Evolutionary conservation across 1,140 invertebrate species (phyloP), one percentile per base, ranked within the genome.

Genomic region (Drosophila eugracilis): DNA sequence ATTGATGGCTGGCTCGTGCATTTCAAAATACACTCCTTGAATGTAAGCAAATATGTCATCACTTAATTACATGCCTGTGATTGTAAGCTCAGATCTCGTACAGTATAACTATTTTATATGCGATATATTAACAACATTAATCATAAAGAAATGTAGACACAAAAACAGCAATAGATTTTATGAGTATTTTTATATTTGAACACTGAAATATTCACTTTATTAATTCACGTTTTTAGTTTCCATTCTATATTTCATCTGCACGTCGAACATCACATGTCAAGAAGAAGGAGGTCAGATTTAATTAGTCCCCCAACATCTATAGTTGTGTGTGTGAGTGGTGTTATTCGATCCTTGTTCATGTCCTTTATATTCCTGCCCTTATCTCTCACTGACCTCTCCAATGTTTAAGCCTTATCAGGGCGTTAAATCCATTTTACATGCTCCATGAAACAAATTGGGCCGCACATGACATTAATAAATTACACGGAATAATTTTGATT

Each of bases 401-500:
- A 26, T 41, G 34, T 21, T 21, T 60, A 55, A 45, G 34, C 55
- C 55, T 57, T 58, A 77, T 63, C 72, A 34, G 41, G 42, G 59
- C 50, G 63, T 78, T 63, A 75, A 83, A 75, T 84, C 55, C 75
- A 66, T 84, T 85, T 84, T 67, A 84, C 75, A 71, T 65, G 65
- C 79, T 59, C 70, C 62, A 57, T 78, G 70, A 67, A 75, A 75
- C 79, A 78, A 84, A 84, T 83, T 81, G 78, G 78, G 75, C 75
- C 63, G 47, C 54, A 58, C 52, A 74, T 44, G 63, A 66, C 59
- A 79, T 79, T 85, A 85, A 84, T 84, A 80, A 85, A 84, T 84
- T 85, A 85, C 78, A 65, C 66, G 59, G 66, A 79, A 79, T 84
- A 75, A 85, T 73, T 78, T 71, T 54, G 49, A 49, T 58, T 71